Base-by-base conservation (phyloP, 2,113 vertebrate species). In the human (Homo sapiens) region DNA sequence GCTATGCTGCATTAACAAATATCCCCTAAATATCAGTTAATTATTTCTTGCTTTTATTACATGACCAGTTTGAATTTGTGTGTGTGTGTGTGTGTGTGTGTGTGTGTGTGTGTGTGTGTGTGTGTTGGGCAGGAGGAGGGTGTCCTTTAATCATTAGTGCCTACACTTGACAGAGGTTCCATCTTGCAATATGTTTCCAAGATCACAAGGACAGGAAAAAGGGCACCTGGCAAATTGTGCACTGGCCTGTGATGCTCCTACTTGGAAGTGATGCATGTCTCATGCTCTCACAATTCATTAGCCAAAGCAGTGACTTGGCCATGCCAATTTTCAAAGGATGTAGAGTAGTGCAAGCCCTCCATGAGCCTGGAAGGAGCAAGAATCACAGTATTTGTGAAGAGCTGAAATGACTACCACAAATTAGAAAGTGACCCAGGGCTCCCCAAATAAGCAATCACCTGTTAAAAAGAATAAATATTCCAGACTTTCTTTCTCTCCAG, bases 31-130 rank as follows among this genome's bases (percentile, higher is more conserved):
- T 45, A 57, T 50, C 13, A 52, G 27, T 66, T 89, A 85, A 89
- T 97, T 92, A 68, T 92, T 79, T 93, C 35, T 95, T 93, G 57
- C 8, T 80, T 82, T 75, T 82, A 82, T 91, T 85, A 57, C 40
- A 59, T 43, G 38, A 86, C 10, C 10, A 82, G 7, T 82, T 73
- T 55, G 57, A 94, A 73, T 6, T 61, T 27, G 17, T n/a, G 25
- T 75, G 8, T 57, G 14, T 12, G 4, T 55, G 38, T 38, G 38
- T 38, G 38, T 81, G 18, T 12, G 10, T 80, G 48, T n/a, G 20
- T 86, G 84, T 48, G n/a, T 50, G 35, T 43, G 5, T 59, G 14
- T 13, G 7, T 68, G 23, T n/a, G 2, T 70, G 12, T 45, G 12
- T 90, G 25, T 48, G 18, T 59, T 30, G 8, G 48, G 13, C 0